Base-by-base conservation (phyloP, 1,140 invertebrate genomes). In the Chironomus striatipennis region DNA sequence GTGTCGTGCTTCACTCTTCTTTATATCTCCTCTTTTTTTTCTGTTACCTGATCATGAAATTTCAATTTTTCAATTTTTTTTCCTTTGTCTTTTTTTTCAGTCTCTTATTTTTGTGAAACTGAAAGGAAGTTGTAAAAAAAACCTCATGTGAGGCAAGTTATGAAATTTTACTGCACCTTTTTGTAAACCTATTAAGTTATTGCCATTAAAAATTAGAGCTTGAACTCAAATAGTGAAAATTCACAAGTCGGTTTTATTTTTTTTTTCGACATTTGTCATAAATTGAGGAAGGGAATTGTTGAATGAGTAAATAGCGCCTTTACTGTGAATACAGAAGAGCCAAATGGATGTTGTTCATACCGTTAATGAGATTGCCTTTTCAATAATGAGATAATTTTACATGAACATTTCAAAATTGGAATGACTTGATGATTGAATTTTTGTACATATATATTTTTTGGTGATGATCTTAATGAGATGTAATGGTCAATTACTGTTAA, bases 61-160 rank as follows among this genome's bases (percentile, higher is more conserved):
- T 57, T n/a, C 12, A 34, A 34, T n/a, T n/a, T 57, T 57, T 57
- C 47, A 57, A 57, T 15, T 57, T 57, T 57, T 5, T 57, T 47
- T 2, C 64, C 7, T 70, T 70, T 34, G 2, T 34, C 5, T 34
- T 34, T 34, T 34, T 34, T 34, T 34, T 34, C 5, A 34, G 24
- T 34, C 24, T 34, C 24, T 34, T 34, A 34, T 70, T 70, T 21
- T 20, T 70, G 65, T 21, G 65, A 70, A 21, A 18, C 65, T 10
- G 65, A 70, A 70, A 70, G 65, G 65, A 70, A 70, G 65, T 70
- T 70, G 20, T 70, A 70, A 70, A 70, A 70, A 70, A 70, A 70
- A 70, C 47, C 47, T 57, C 47, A 57, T 10, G 10, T 57, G n/a
- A 57, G n/a, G 47, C n/a, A n/a, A 12, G 47, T 57, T 70, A 17